A percentile compares a stretch with the other conserved stretches of the same genome.
Conservation (phyloP, 2,888 invertebrate species). For the Apoderus coryli region DNA sequence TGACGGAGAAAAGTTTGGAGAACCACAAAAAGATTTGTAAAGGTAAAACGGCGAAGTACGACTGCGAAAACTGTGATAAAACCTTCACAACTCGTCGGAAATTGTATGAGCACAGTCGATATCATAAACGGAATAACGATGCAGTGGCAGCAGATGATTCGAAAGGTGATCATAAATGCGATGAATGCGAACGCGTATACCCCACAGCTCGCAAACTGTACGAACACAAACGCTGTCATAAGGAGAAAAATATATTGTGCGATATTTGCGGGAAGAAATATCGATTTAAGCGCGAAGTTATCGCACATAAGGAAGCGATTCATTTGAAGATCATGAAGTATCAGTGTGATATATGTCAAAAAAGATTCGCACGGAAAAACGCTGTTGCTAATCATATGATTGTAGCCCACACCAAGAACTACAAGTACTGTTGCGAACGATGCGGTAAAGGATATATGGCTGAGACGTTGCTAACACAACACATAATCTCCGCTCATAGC, state of each 20-base stretch:
- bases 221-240: constrained; percentile 8
- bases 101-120: constrained; percentile 10
- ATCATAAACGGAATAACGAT: constrained; percentile 11
- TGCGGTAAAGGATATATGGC: constrained; percentile 18
- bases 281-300: constrained; percentile 14
- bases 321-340: constrained; percentile 14
- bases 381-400: constrained; percentile 14
- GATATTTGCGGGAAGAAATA: constrained; percentile 18
- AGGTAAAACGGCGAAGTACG: constrained; percentile 13
- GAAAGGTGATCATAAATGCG: constrained; percentile 1
- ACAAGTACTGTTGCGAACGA: constrained; percentile 20
- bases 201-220: background rate
- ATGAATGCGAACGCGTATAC: background rate
- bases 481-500: constrained; percentile 18
- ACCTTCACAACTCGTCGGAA: constrained; percentile 13
- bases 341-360: constrained; percentile 15
- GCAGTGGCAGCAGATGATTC: background rate
- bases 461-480: constrained; percentile 14
- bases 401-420: constrained; percentile 8
- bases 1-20: constrained; percentile 12
- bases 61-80: constrained; percentile 17
- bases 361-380: constrained; percentile 14
- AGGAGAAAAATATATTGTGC: constrained; percentile 14
- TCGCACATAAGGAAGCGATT: constrained; percentile 15
- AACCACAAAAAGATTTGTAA: constrained; percentile 13